Conservation (phyloP, 2,797 vertebrate species). For the Amblyopsis hoosieri region DNA sequence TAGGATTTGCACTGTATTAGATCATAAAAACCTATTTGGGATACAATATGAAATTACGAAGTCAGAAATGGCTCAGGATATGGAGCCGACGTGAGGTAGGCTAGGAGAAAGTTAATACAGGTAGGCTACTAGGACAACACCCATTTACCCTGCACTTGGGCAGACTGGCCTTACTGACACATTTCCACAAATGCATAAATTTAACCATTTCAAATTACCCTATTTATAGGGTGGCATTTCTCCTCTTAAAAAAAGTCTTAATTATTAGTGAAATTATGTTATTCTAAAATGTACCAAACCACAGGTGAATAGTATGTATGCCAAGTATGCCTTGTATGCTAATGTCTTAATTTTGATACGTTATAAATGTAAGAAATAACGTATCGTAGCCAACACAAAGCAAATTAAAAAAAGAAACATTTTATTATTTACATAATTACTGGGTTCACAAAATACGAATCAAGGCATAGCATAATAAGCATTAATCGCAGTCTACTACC, state of each 20-base stretch:
- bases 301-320: conserved; percentile 23
- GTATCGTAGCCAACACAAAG: background rate
- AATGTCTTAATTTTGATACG: conserved; percentile 5
- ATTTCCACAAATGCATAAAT: conserved; percentile 30
- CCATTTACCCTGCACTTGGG: conserved; percentile 26
- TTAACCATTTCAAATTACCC: too few species aligned
- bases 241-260: background rate
- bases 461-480: too few species aligned
- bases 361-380: background rate
- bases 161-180: conserved; percentile 21
- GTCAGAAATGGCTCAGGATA: conserved; percentile 27
- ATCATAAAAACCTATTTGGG: conserved; percentile 46
- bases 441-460: too few species aligned
- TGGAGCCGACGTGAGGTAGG: conserved; percentile 8
- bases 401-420: background rate
- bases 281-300: conserved; percentile 14
- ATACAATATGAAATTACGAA: background rate
- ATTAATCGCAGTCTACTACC: conserved; percentile 2
- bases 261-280: too few species aligned
- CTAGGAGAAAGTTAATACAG: conserved; percentile 2
- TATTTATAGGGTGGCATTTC: background rate
- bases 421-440: too few species aligned
- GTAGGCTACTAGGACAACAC: conserved; percentile 28
- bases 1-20: conserved; percentile 56
- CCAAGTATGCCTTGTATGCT: too few species aligned